Conservation (phyloP, 2,113 vertebrate genomes). For the Limanda limanda region DNA sequence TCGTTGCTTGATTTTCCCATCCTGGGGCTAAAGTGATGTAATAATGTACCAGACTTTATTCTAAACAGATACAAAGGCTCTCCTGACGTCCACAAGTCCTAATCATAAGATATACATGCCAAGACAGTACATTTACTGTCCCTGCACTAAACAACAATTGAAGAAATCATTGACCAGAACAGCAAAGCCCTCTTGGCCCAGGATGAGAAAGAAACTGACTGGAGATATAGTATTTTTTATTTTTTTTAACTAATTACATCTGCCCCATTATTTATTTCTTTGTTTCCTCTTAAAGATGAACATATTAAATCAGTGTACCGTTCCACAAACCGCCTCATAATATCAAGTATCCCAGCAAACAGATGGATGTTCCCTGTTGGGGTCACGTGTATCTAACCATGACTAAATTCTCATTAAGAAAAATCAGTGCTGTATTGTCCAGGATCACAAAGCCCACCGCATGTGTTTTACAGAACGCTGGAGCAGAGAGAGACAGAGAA, state of each 20-base stretch:
- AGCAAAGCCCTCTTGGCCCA: constrained; percentile 8
- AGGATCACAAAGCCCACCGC: constrained; percentile 37
- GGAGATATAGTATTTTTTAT: background rate
- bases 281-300: constrained; percentile 40
- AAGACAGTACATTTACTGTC: constrained; percentile 3
- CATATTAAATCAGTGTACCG: constrained; percentile 22
- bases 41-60: background rate
- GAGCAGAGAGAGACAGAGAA: no score
- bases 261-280: constrained; percentile 38
- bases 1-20: background rate
- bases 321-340: constrained; percentile 23
- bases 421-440: constrained; percentile 52
- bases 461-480: constrained; percentile 36
- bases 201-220: constrained; percentile 29
- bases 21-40: background rate
- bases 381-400: constrained; percentile 37
- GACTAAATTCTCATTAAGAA: constrained; percentile 58
- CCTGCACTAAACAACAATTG: background rate
- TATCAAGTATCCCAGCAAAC: constrained; percentile 32
- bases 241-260: constrained; percentile 19
- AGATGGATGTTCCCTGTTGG: constrained; percentile 29
- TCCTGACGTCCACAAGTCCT: background rate
- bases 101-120: constrained; percentile 5
- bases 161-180: constrained; percentile 4
- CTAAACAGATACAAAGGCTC: background rate